A percentile compares a stretch with the other conserved stretches of the same genome.
Conservation (phyloP, 2,113 vertebrate genomes). For the Prionailurus viverrinus region DNA sequence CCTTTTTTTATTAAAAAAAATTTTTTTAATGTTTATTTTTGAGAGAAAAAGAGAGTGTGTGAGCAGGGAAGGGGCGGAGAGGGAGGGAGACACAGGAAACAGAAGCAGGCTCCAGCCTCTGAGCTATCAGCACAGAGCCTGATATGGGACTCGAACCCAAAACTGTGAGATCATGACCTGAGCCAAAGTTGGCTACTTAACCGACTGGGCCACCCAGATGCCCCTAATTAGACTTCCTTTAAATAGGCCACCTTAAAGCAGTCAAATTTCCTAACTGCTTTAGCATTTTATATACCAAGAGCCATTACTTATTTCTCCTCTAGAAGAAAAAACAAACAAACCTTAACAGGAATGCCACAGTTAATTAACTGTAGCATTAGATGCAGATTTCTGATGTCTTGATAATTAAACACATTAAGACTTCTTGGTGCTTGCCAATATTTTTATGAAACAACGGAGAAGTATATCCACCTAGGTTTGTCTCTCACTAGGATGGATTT, state of each 20-base stretch:
- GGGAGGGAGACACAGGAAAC: too few relatives aligned
- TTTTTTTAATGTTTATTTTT: too few relatives aligned
- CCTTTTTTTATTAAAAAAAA: not conserved
- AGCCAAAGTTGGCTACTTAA: too few relatives aligned
- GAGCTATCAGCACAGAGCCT: too few relatives aligned
- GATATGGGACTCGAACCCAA: too few relatives aligned
- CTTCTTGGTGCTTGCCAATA: not conserved
- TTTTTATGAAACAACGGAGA: conserved; percentile 36
- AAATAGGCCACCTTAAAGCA: conserved; percentile 43
- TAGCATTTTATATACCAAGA: conserved; percentile 37
- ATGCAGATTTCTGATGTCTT: conserved; percentile 29
- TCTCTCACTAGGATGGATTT: not conserved
- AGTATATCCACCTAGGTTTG: not conserved
- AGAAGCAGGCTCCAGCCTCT: too few relatives aligned
- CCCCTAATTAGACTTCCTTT: conserved; percentile 13
- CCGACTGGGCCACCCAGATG: too few relatives aligned
- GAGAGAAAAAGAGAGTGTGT: too few relatives aligned
- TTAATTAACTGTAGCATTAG: conserved; percentile 34
- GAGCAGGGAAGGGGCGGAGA: too few relatives aligned
- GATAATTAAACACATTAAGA: conserved; percentile 1
- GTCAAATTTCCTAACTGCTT: conserved; percentile 48
- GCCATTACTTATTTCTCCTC: not conserved
- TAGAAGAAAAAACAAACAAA: not conserved
- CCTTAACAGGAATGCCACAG: not conserved
- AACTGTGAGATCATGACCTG: too few relatives aligned